Evolutionary conservation across 1,140 invertebrate genomes (phyloP).

Genomic region (Cydia pomonella): DNA sequence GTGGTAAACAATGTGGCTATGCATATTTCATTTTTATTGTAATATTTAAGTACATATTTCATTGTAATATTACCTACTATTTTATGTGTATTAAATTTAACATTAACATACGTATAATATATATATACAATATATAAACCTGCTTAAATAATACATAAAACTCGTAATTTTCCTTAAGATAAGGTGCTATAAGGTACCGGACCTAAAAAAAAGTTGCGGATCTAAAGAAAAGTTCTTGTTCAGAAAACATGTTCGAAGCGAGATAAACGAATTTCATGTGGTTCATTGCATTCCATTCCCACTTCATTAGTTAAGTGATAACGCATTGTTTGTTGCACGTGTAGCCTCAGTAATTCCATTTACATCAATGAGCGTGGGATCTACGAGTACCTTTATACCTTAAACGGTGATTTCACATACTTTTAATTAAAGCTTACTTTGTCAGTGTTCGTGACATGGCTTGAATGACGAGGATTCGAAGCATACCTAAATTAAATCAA

Average conservation of each 20-base stretch:
- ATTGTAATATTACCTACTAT: no score
- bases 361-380: not conserved
- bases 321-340: slow-evolving; percentile 4
- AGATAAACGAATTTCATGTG: not conserved
- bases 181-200: no score
- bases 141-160: no score
- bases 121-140: no score
- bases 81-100: no score
- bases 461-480: slow-evolving; percentile 7
- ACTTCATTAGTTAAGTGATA: slow-evolving; percentile 14
- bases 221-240: not conserved
- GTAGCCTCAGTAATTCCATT: not conserved
- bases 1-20: no score
- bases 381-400: not conserved
- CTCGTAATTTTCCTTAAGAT: no score
- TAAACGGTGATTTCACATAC: not conserved
- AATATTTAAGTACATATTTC: no score
- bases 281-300: not conserved
- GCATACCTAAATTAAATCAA: not conserved
- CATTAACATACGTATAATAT: no score
- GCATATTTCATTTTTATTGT: no score
- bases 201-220: no score
- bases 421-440: not conserved
- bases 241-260: not conserved
- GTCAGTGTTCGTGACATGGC: not conserved